These are phyloP conservation scores for Glossosoma conforme DNA, from an alignment of 1,140 invertebrate genomes.

Conservation along the genomic window DNA sequence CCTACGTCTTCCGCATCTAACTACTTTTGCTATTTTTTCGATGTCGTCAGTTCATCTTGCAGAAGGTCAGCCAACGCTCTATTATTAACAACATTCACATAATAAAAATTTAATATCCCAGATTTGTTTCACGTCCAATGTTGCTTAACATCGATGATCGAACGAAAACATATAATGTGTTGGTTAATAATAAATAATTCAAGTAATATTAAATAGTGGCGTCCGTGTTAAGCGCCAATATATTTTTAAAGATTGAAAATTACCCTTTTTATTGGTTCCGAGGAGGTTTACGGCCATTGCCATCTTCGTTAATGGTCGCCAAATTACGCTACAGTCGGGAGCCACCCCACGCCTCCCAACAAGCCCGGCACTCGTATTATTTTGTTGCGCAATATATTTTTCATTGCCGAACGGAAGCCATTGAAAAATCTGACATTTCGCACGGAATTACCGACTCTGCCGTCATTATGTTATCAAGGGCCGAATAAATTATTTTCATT, in stretches of 20 bases:
- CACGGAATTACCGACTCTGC: too few species aligned
- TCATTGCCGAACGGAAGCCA: background rate
- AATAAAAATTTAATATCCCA: too few species aligned
- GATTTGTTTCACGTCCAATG: too few species aligned
- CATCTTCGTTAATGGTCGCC: constrained; percentile 5
- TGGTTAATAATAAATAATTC: too few species aligned
- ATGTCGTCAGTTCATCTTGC: too few species aligned
- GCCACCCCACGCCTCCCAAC: background rate
- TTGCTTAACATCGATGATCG: too few species aligned
- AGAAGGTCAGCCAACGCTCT: too few species aligned
- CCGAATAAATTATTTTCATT: background rate
- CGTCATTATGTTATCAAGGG: background rate
- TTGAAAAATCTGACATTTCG: constrained; percentile 1
- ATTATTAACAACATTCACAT: too few species aligned
- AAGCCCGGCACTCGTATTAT: background rate
- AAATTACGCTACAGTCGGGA: constrained; percentile 8
- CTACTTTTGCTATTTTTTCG: too few species aligned
- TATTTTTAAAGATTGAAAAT: constrained; percentile 23
- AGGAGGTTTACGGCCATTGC: constrained; percentile 1
- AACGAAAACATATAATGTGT: too few species aligned
- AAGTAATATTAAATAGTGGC: constrained; percentile 2
- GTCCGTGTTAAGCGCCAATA: constrained; percentile 19
- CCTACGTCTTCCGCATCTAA: too few species aligned
- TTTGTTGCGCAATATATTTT: constrained; percentile 6
- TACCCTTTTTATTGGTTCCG: constrained; percentile 13